Evolutionary conservation across 2,797 vertebrate species (phyloP).

Genomic region (Varecia variegata): DNA sequence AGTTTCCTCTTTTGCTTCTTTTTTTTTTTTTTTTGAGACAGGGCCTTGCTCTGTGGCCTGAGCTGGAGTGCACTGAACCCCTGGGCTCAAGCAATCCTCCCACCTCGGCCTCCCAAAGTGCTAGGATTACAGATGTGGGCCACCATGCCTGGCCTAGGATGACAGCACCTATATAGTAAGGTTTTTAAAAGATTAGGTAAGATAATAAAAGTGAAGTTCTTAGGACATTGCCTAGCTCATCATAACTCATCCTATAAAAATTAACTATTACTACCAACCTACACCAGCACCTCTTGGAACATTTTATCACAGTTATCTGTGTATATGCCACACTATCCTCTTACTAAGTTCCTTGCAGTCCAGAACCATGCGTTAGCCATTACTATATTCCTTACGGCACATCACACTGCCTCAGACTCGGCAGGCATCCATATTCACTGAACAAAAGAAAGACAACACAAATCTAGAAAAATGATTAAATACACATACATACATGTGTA

Average conservation of each 20-base stretch:
- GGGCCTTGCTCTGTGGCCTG: neutral
- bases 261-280: neutral
- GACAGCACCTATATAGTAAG: neutral
- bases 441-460: conserved; percentile 5
- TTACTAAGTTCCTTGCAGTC: neutral
- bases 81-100: neutral
- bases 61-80: neutral
- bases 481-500: neutral
- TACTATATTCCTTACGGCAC: neutral
- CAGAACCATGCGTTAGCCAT: neutral
- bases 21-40: neutral
- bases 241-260: conserved; percentile 19
- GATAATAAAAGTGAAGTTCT: conserved; percentile 11
- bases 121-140: neutral
- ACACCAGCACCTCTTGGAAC: neutral
- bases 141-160: neutral
- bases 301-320: neutral
- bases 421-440: neutral
- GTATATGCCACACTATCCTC: neutral
- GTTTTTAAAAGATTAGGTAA: conserved; percentile 13
- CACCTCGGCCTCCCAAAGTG: neutral
- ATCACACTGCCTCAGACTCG: neutral
- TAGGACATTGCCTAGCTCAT: neutral
- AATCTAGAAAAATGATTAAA: conserved; percentile 39
- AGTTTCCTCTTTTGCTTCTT: neutral